Evolutionary conservation across 2,888 invertebrate species (phyloP).

Genomic region (Athalia circularis): DNA sequence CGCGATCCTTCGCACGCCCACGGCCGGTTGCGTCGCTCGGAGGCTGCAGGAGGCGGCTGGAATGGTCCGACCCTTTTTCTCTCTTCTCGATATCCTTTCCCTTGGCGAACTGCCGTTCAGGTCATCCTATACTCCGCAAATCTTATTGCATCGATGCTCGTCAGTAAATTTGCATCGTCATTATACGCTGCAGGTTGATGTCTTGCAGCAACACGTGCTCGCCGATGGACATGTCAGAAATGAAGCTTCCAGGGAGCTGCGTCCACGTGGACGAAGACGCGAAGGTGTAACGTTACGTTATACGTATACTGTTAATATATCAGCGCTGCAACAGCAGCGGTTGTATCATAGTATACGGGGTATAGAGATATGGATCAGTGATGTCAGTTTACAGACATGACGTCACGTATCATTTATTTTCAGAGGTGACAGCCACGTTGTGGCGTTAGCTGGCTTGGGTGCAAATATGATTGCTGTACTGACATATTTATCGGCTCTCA

Average conservation of each 20-base stretch:
- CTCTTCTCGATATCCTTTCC: constrained; percentile 9
- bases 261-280: background rate
- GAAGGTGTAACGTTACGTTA: background rate
- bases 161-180: background rate
- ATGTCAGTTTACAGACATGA: constrained; percentile 68
- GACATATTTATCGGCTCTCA: constrained; percentile 30
- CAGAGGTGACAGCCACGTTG: constrained; percentile 66
- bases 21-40: background rate
- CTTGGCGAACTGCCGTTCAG: constrained; percentile 9
- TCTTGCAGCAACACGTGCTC: background rate
- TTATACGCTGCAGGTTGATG: constrained; percentile 10
- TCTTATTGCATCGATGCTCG: constrained; percentile 5
- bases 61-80: background rate
- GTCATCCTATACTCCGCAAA: background rate
- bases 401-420: constrained; percentile 71
- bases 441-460: constrained; percentile 62
- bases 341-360: background rate
- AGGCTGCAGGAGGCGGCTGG: background rate
- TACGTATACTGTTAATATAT: too few species aligned
- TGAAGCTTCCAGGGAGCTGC: background rate
- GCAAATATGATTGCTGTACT: constrained; percentile 37
- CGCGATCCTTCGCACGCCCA: constrained; percentile 23
- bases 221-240: constrained; percentile 1
- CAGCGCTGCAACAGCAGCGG: background rate
- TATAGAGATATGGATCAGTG: constrained; percentile 70